These are phyloP conservation scores for Callopanchax toddi DNA, from an alignment of 2,113 vertebrate species.

Conservation along the genomic window DNA sequence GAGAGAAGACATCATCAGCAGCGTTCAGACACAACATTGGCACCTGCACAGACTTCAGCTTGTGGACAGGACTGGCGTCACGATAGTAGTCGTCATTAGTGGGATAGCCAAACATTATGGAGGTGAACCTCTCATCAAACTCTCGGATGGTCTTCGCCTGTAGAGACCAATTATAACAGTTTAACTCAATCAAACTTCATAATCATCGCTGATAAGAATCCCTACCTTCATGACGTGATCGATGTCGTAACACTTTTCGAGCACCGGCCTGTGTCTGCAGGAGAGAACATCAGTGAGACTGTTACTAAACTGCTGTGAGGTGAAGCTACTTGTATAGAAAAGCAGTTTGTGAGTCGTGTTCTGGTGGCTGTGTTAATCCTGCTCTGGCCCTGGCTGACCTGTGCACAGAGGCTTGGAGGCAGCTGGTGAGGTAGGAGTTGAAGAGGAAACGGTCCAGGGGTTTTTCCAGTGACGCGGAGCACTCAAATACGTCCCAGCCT, in stretches of 20 bases:
- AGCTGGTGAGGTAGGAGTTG: conserved; percentile 98
- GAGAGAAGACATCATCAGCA: conserved; percentile 96
- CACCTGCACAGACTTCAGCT: conserved; percentile 92
- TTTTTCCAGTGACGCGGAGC: conserved; percentile 92
- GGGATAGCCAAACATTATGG: conserved; percentile 96
- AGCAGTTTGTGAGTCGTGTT: neutral
- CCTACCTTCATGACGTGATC: conserved; percentile 97
- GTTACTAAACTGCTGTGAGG: conserved; percentile 17
- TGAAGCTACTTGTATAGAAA: neutral
- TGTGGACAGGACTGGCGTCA: conserved; percentile 91
- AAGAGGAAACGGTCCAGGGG: conserved; percentile 97
- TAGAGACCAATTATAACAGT: neutral
- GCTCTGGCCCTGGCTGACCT: conserved; percentile 82
- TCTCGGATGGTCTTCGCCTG: conserved; percentile 96
- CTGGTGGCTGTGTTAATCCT: conserved; percentile 39
- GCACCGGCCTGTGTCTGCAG: conserved; percentile 90
- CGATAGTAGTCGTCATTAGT: conserved; percentile 95
- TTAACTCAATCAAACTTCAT: neutral
- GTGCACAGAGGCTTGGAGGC: conserved; percentile 93
- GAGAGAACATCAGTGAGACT: conserved; percentile 35
- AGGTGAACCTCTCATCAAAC: conserved; percentile 96
- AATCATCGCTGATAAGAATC: conserved; percentile 15
- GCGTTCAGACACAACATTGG: conserved; percentile 97
- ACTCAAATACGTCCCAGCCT: conserved; percentile 97
- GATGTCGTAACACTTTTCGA: conserved; percentile 93